Conservation (phyloP, 30 jellyfish, hydroid and myxozoan genomes). For the Chrysaora quinquecirrha region DNA sequence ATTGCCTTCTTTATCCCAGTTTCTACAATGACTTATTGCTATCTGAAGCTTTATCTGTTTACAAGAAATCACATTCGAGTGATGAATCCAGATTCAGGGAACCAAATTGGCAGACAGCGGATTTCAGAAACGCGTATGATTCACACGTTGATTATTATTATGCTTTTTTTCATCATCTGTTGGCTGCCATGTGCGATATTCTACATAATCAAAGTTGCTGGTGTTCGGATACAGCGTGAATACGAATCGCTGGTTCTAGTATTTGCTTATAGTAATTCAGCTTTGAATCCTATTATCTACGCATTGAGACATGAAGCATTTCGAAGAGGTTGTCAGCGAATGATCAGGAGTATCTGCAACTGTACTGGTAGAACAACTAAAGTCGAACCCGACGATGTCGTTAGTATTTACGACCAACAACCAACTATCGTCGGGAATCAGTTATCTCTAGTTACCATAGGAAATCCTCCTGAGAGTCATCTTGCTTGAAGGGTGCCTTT, state of each 20-base stretch:
- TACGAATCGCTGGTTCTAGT: constrained; percentile 48
- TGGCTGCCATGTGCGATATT: constrained; percentile 62
- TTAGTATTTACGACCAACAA: no score
- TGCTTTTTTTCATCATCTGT: constrained; percentile 20
- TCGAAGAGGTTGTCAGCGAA: constrained; percentile 28
- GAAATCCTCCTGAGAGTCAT: no score
- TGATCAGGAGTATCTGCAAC: not conserved
- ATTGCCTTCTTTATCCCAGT: constrained; percentile 26
- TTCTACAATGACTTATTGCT: constrained; percentile 35
- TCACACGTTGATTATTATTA: constrained; percentile 51
- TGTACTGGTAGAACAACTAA: no score
- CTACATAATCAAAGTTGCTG: constrained; percentile 25
- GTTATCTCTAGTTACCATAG: no score
- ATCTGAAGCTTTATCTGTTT: constrained; percentile 23
- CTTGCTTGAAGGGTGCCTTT: no score
- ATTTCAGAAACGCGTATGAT: constrained; percentile 53
- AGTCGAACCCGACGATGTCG: no score
- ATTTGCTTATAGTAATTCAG: constrained; percentile 65
- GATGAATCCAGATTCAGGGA: not conserved
- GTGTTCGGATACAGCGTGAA: constrained; percentile 35
- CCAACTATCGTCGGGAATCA: no score
- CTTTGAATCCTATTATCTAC: constrained; percentile 75
- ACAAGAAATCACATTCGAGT: constrained; percentile 32
- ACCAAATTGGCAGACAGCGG: constrained; percentile 21
- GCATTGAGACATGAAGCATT: constrained; percentile 73